A percentile compares a stretch with the other conserved stretches of the same genome.
Conservation (phyloP, 37 sponge, comb jelly and placozoan genomes). For the Ianthella basta region DNA sequence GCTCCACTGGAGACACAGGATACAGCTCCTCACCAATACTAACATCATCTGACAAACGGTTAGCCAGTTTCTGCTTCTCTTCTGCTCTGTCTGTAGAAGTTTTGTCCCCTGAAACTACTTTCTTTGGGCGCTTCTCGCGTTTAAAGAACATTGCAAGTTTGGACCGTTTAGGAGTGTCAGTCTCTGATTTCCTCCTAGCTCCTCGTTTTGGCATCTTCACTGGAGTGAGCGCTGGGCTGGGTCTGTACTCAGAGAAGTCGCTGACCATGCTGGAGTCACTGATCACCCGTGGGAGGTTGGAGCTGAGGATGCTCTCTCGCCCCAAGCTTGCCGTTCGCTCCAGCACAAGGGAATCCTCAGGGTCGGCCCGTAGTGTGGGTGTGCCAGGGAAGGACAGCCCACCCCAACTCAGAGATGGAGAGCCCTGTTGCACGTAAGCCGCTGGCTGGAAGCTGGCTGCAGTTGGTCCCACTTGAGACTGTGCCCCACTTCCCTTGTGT, state of each 20-base stretch:
- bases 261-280: constrained; percentile 8
- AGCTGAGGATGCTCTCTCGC: no score
- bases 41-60: background rate
- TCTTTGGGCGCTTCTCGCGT: constrained; percentile 5
- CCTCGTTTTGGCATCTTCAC: background rate
- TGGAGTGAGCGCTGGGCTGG: background rate
- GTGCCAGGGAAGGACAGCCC: no score
- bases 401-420: no score
- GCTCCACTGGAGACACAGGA: background rate
- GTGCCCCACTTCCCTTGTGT: no score
- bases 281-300: background rate
- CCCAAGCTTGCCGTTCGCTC: no score
- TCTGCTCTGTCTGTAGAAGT: background rate
- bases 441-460: no score
- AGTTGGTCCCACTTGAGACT: no score
- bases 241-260: background rate
- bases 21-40: constrained; percentile 12
- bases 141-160: constrained; percentile 24
- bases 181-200: no score
- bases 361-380: no score
- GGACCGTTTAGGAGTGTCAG: constrained; percentile 6
- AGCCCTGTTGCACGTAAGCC: no score
- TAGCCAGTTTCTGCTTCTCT: background rate
- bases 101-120: background rate
- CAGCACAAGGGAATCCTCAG: no score